phyloP scores from a whole-genome alignment of 2,113 vertebrate species.

The Pionites leucogaster region DNA sequence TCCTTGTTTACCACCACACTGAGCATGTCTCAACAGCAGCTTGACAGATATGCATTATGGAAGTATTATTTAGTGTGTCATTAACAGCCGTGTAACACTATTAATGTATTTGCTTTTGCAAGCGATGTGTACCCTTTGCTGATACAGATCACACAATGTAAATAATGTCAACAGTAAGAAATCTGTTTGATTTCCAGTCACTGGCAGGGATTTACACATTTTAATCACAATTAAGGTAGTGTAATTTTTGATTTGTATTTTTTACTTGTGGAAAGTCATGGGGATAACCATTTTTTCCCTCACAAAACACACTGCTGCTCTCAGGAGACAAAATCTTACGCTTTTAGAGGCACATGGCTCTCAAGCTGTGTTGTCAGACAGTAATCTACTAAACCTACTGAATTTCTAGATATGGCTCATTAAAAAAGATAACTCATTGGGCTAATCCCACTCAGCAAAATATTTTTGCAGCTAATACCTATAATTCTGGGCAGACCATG shows the following conservation, averaged over 20 bases:
- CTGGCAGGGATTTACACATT: not conserved
- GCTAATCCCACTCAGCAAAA: constrained; percentile 19
- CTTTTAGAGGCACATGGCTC: not conserved
- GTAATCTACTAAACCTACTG: not conserved
- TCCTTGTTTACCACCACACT: constrained; percentile 7
- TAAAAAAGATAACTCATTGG: not conserved
- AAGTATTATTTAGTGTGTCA: constrained; percentile 3
- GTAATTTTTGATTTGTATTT: not conserved
- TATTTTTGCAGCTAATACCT: not conserved
- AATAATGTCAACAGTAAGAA: not conserved
- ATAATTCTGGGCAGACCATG: not conserved
- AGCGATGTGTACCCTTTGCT: not conserved
- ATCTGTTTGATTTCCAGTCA: not conserved
- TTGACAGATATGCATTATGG: not conserved
- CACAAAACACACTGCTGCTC: too few relatives aligned
- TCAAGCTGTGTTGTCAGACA: not conserved
- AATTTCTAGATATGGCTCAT: not conserved
- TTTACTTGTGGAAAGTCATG: not conserved
- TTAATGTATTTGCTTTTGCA: constrained; percentile 3
- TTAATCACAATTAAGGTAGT: not conserved
- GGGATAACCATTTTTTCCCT: not conserved
- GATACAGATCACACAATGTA: not conserved
- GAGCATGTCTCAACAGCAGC: not conserved
- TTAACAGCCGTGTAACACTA: not conserved
- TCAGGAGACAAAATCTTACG: not conserved